These are phyloP conservation scores for Drosophila nigricruria DNA, from an alignment of 2,888 invertebrate genomes.

Conservation along the genomic window DNA sequence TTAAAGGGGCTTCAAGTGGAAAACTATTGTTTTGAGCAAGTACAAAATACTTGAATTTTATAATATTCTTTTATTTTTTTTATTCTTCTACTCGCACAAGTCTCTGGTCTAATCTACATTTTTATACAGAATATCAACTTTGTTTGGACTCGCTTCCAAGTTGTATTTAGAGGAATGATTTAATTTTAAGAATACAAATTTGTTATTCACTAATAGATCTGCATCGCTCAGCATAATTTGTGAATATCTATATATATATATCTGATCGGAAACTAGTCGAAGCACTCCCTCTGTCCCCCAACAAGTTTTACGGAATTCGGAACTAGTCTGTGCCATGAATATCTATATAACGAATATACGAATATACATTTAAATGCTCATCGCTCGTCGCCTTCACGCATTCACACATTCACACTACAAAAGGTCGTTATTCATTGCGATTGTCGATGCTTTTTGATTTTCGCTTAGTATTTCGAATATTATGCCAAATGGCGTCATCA, in stretches of 20 bases:
- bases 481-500: constrained; percentile 59
- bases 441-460: constrained; percentile 30
- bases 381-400: constrained; percentile 44
- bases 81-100: neutral
- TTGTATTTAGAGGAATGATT: neutral
- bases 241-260: neutral
- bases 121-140: neutral
- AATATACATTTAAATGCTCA: constrained; percentile 10
- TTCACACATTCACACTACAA: constrained; percentile 24
- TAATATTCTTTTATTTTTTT: neutral
- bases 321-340: constrained; percentile 37
- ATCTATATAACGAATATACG: constrained; percentile 9
- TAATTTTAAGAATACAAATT: neutral
- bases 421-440: constrained; percentile 53
- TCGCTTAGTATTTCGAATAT: constrained; percentile 30
- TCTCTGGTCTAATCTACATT: neutral
- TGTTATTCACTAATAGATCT: neutral
- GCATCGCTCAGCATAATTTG: neutral
- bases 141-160: neutral
- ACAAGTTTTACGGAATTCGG: constrained; percentile 43
- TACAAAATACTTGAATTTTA: neutral
- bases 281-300: constrained; percentile 3
- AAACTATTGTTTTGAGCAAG: constrained; percentile 5
- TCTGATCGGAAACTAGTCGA: constrained; percentile 1
- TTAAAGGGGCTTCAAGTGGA: constrained; percentile 35